Conservation (phyloP, 2,113 vertebrate genomes). For the Ivindomyrus marchei region DNA sequence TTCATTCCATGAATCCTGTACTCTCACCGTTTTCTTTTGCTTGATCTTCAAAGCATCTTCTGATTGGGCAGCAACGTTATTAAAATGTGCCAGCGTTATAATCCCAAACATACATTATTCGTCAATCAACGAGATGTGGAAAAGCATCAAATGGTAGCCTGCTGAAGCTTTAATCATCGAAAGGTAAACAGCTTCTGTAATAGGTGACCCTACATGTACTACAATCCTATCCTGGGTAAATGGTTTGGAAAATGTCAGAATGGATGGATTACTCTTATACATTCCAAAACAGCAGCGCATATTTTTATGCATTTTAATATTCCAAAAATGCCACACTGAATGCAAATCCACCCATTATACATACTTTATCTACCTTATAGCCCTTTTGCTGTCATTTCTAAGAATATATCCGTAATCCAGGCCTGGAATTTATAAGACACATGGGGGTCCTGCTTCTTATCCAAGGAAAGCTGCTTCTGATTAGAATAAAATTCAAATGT, state of each 20-base stretch:
- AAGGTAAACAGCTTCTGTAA: not conserved
- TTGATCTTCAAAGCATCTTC: not conserved
- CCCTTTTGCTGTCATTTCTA: not conserved
- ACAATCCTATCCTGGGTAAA: not conserved
- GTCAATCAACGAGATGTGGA: not conserved
- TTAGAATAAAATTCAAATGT: not conserved
- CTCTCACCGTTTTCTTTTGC: not conserved
- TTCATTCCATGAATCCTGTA: not conserved
- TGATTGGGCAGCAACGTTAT: not conserved
- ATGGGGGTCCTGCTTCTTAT: not conserved
- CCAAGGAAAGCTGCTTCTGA: not conserved
- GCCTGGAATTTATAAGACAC: not conserved
- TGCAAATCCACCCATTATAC: slow-evolving; percentile 1
- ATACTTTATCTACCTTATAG: not conserved
- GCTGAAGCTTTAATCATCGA: slow-evolving; percentile 35
- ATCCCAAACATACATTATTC: not conserved
- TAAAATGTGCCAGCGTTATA: not conserved
- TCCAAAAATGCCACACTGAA: not conserved
- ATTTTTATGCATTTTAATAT: slow-evolving; percentile 6
- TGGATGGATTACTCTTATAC: not conserved
- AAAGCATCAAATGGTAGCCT: slow-evolving; percentile 42
- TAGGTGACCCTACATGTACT: not conserved
- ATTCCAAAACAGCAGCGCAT: not conserved
- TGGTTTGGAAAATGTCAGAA: not conserved
- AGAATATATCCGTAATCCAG: not conserved